Evolutionary conservation across 1,140 invertebrate species (phyloP).

Genomic region (Sitobion miscanthi): DNA sequence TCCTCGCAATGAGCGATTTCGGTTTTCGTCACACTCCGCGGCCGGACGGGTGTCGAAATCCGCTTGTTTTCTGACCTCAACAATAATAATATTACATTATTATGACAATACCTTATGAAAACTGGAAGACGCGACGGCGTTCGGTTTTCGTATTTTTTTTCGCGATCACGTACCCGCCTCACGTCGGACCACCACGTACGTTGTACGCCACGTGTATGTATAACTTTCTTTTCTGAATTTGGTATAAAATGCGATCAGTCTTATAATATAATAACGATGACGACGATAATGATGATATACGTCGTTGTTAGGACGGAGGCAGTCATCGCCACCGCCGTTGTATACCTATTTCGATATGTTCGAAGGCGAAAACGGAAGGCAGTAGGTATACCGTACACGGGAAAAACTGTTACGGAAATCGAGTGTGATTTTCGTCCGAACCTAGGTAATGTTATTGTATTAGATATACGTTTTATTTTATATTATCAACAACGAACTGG

Average conservation of each 20-base stretch:
- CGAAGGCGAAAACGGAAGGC: not conserved
- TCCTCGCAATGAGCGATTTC: not conserved
- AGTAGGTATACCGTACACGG: not conserved
- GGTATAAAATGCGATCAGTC: slow-evolving; percentile 9
- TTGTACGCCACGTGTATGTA: not conserved
- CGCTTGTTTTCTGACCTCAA: not conserved
- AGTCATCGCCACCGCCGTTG: not conserved
- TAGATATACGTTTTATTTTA: too few relatives aligned
- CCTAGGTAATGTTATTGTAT: too few relatives aligned
- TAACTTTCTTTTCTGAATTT: slow-evolving; percentile 42
- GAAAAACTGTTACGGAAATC: not conserved
- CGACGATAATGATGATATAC: not conserved
- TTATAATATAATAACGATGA: not conserved
- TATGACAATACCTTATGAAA: not conserved
- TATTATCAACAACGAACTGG: too few relatives aligned
- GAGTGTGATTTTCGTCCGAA: not conserved
- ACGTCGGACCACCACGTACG: not conserved
- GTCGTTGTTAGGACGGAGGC: not conserved
- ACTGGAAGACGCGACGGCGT: not conserved
- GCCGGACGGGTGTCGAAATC: not conserved
- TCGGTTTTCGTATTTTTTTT: not conserved
- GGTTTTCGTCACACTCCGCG: not conserved
- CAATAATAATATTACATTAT: not conserved
- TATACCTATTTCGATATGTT: not conserved
- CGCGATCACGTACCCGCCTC: slow-evolving; percentile 24